phyloP scores from a whole-genome alignment of 2,797 vertebrate genomes.

The Pangasius larnaudii region DNA sequence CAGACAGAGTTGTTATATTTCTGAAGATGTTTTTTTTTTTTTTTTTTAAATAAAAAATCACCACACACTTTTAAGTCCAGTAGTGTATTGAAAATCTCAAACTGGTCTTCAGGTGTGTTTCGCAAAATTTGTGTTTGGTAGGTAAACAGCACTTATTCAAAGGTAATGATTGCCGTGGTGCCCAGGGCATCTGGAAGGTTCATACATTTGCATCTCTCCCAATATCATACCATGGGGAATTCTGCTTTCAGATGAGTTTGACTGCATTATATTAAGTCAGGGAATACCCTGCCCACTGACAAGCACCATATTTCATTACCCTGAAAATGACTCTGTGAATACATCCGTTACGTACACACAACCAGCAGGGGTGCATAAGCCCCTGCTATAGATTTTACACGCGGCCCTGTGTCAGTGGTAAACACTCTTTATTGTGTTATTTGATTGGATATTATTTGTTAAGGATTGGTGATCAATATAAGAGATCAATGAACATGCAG shows the following conservation, averaged over 20 bases:
- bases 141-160: conserved; percentile 72
- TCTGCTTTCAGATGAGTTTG: conserved; percentile 64
- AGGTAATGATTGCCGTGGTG: conserved; percentile 68
- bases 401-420: conserved; percentile 33
- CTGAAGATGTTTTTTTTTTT: not conserved
- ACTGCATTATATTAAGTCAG: conserved; percentile 73
- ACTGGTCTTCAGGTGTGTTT: conserved; percentile 10
- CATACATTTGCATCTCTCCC: conserved; percentile 74
- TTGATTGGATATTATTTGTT: conserved; percentile 57
- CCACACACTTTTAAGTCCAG: conserved; percentile 26
- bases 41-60: not conserved
- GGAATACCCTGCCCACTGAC: conserved; percentile 49
- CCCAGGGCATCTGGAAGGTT: conserved; percentile 71
- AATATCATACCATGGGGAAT: conserved; percentile 67
- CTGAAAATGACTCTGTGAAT: conserved; percentile 40
- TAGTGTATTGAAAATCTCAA: conserved; percentile 9
- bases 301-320: conserved; percentile 53
- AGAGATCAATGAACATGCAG: conserved; percentile 47
- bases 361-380: conserved; percentile 20
- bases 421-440: conserved; percentile 56
- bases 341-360: conserved; percentile 40
- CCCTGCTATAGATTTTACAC: conserved; percentile 45
- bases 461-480: conserved; percentile 51
- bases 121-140: conserved; percentile 63
- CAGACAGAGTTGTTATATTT: not conserved